Conservation (phyloP, 2,888 invertebrate genomes). For the Coecobrya sp. region DNA sequence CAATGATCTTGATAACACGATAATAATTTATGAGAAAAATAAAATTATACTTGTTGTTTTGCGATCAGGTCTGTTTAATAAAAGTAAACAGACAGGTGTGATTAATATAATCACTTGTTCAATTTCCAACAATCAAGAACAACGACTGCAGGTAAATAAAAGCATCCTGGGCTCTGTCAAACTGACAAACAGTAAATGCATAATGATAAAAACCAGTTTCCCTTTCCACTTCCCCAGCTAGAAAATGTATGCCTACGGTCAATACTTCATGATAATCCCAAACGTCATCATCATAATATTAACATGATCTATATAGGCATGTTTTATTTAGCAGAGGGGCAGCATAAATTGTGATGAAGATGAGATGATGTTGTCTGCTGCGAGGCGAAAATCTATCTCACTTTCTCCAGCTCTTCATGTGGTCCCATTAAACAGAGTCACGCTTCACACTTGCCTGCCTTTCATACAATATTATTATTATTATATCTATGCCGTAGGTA, state of each 20-base stretch:
- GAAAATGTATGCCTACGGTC: background rate
- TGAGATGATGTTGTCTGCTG: background rate
- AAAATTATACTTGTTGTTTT: background rate
- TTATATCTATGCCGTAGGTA: background rate
- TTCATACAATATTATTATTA: background rate
- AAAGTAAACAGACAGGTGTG: too few species aligned
- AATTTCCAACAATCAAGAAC: too few species aligned
- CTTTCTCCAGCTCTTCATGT: conserved; percentile 32
- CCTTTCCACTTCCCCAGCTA: background rate
- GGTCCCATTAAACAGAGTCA: conserved; percentile 66
- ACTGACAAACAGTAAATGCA: too few species aligned
- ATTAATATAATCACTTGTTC: too few species aligned
- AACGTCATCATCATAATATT: background rate
- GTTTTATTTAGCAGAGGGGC: background rate
- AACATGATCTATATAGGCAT: background rate
- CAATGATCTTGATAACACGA: background rate
- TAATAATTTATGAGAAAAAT: background rate
- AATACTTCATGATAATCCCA: background rate
- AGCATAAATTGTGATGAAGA: background rate
- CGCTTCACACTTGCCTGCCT: conserved; percentile 59
- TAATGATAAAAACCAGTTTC: too few species aligned
- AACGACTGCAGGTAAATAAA: too few species aligned
- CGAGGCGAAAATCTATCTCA: conserved; percentile 27
- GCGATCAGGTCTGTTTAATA: background rate
- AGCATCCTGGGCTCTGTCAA: too few species aligned